These are phyloP conservation scores for Pedetes capensis DNA, from an alignment of 2,113 vertebrate species.

Conservation along the genomic window DNA sequence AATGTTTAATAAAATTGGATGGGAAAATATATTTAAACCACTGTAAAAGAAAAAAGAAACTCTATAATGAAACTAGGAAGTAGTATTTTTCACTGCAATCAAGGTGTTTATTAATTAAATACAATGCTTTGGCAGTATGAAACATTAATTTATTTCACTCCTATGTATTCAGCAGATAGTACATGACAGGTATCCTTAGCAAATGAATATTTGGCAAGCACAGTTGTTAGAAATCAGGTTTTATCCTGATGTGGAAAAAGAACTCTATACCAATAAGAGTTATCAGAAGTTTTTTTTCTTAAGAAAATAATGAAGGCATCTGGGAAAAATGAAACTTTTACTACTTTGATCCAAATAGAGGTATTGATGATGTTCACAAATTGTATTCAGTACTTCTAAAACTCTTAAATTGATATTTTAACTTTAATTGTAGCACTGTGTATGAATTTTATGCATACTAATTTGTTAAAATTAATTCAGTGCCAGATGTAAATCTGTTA, in stretches of 20 bases:
- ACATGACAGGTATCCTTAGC: constrained; percentile 12
- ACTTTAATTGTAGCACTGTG: not conserved
- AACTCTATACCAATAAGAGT: not conserved
- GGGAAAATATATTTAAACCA: not conserved
- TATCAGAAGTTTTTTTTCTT: not conserved
- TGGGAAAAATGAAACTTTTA: not conserved
- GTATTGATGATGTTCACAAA: not conserved
- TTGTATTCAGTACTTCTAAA: not conserved
- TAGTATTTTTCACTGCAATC: not conserved
- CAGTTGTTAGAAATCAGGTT: constrained; percentile 16
- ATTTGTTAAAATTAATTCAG: not conserved
- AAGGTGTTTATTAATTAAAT: not conserved
- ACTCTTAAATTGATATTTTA: not conserved
- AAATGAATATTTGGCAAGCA: constrained; percentile 40
- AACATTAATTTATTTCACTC: not conserved
- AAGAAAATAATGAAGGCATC: not conserved
- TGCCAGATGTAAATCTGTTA: not conserved
- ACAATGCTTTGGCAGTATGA: not conserved
- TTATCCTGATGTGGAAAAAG: constrained; percentile 30
- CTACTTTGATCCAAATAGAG: not conserved
- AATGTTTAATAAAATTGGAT: not conserved
- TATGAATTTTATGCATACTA: not conserved
- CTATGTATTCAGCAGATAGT: not conserved
- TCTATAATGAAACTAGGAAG: not conserved
- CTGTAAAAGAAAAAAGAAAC: not conserved